Conservation (phyloP, 1,140 invertebrate genomes). For the Caenorhabditis tropicalis region DNA sequence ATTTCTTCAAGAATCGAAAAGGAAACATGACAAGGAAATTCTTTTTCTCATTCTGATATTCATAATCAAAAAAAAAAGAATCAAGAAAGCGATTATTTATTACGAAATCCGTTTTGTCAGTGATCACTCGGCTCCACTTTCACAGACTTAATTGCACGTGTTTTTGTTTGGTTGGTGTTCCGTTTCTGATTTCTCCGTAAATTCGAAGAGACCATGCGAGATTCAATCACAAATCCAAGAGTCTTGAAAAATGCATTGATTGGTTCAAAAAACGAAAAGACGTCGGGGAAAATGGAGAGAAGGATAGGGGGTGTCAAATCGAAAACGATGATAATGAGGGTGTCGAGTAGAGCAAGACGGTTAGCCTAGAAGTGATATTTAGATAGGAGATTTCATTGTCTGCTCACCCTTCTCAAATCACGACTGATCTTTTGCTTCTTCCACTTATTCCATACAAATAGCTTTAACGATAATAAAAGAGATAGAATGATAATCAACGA, state of each 20-base stretch:
- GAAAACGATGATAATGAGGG: background rate
- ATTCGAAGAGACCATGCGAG: background rate
- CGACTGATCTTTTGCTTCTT: background rate
- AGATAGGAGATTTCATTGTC: no score
- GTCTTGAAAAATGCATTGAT: background rate
- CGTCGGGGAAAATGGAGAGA: background rate
- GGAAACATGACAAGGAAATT: no score
- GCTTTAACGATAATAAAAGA: background rate
- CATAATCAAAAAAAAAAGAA: no score
- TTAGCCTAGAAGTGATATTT: background rate
- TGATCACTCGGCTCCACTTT: no score
- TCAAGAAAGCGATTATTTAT: no score
- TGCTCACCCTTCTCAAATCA: background rate
- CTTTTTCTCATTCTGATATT: no score
- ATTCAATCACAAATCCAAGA: background rate
- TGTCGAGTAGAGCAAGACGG: background rate
- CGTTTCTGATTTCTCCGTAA: background rate
- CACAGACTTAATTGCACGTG: no score
- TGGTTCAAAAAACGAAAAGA: background rate
- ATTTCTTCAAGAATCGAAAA: no score
- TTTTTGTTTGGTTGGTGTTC: no score
- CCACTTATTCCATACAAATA: background rate
- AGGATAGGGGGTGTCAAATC: background rate
- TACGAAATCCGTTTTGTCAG: no score
- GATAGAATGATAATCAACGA: background rate